phyloP scores from a whole-genome alignment of 2,888 invertebrate genomes.

The Heliothis peltigera region DNA sequence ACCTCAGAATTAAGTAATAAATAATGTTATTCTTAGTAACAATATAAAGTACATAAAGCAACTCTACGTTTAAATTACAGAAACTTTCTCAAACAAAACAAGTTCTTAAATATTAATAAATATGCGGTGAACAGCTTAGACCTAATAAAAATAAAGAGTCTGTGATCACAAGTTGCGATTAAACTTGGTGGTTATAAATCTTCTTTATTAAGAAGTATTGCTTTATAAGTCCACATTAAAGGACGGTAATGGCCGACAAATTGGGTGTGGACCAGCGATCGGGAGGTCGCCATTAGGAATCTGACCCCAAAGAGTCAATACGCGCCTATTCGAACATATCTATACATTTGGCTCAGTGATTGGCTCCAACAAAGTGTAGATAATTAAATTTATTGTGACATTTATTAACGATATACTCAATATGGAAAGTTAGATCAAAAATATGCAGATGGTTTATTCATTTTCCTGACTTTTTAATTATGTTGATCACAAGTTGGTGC shows the following conservation, averaged over 20 bases:
- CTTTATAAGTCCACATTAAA: conserved; percentile 49
- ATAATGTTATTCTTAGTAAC: neutral
- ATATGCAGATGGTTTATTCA: neutral
- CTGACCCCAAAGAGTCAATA: conserved; percentile 47
- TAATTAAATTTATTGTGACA: neutral
- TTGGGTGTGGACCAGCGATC: conserved; percentile 54
- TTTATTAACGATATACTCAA: neutral
- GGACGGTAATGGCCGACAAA: conserved; percentile 49
- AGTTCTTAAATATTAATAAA: conserved; percentile 51
- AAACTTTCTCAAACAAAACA: conserved; percentile 34
- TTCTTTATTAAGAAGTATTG: conserved; percentile 51
- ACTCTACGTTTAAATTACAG: conserved; percentile 26
- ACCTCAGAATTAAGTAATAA: too few relatives aligned
- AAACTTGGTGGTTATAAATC: conserved; percentile 40
- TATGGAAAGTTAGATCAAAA: neutral
- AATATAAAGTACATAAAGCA: neutral
- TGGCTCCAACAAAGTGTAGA: conserved; percentile 7
- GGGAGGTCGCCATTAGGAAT: conserved; percentile 49
- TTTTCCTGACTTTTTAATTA: too few relatives aligned
- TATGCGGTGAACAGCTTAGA: conserved; percentile 30
- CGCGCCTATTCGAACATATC: conserved; percentile 18
- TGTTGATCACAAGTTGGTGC: too few relatives aligned
- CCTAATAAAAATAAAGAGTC: conserved; percentile 46
- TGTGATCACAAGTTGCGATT: conserved; percentile 38
- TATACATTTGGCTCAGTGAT: conserved; percentile 17